Evolutionary conservation across 2,888 invertebrate species (phyloP).

Genomic region (Caprella mutica): DNA sequence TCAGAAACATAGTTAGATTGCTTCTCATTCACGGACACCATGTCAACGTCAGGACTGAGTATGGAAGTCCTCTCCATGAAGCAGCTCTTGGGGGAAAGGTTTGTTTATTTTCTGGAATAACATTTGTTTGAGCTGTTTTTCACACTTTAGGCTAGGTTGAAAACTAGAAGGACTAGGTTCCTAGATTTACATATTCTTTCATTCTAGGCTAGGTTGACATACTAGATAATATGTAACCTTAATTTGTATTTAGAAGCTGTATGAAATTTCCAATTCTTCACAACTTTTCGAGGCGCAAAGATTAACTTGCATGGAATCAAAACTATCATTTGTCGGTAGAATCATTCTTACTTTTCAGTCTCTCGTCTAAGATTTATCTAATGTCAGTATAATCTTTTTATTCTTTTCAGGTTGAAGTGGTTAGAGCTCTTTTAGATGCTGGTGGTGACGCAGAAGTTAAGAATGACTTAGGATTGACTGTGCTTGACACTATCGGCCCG

Average conservation of each 20-base stretch:
- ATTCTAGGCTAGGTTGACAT: too few species aligned
- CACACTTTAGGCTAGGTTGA: too few species aligned
- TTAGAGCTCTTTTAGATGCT: slow-evolving; percentile 28
- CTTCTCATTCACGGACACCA: slow-evolving; percentile 60
- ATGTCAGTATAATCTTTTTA: not conserved
- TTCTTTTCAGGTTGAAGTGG: slow-evolving; percentile 26
- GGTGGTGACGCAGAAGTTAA: slow-evolving; percentile 29
- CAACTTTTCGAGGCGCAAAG: too few species aligned
- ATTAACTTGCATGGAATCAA: too few species aligned
- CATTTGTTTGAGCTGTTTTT: too few species aligned
- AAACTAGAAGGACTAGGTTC: too few species aligned
- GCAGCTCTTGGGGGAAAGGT: slow-evolving; percentile 84
- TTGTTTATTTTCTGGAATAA: too few species aligned
- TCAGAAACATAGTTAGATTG: slow-evolving; percentile 34
- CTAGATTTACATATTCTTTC: too few species aligned
- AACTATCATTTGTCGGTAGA: too few species aligned
- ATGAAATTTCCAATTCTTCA: not conserved
- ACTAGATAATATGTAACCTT: too few species aligned
- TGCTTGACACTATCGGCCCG: slow-evolving; percentile 29
- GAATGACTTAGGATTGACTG: slow-evolving; percentile 29
- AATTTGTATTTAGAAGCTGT: too few species aligned
- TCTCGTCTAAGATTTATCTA: not conserved
- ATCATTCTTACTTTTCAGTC: not conserved
- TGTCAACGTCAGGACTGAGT: slow-evolving; percentile 71
- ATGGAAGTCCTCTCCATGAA: slow-evolving; percentile 85